phyloP scores from a whole-genome alignment of 2,888 invertebrate species.

The Plagiodera versicolora region DNA sequence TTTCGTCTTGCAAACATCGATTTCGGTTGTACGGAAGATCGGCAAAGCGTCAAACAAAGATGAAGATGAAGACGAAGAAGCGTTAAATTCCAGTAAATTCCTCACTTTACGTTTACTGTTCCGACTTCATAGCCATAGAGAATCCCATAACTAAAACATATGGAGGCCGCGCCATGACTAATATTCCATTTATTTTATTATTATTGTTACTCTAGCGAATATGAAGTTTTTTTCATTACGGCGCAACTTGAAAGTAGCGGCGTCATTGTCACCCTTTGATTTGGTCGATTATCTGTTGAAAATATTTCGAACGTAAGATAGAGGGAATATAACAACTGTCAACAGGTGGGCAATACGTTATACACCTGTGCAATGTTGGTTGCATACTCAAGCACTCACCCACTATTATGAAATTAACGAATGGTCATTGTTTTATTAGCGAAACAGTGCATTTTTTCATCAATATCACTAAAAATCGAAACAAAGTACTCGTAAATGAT shows the following conservation, averaged over 20 bases:
- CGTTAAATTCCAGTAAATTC: constrained; percentile 26
- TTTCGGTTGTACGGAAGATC: constrained; percentile 17
- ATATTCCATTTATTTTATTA: constrained; percentile 27
- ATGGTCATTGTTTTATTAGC: too few relatives aligned
- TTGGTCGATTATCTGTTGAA: not conserved
- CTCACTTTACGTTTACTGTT: constrained; percentile 19
- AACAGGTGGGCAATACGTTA: too few relatives aligned
- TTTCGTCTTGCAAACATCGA: not conserved
- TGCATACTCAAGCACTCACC: too few relatives aligned
- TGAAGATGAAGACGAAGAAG: constrained; percentile 16
- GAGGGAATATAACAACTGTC: too few relatives aligned
- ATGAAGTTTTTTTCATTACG: not conserved
- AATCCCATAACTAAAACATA: constrained; percentile 23
- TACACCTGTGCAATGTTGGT: too few relatives aligned
- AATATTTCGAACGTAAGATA: too few relatives aligned
- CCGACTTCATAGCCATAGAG: constrained; percentile 10
- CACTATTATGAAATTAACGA: too few relatives aligned
- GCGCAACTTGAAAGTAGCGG: not conserved
- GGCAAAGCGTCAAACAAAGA: constrained; percentile 8
- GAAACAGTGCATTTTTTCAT: too few relatives aligned
- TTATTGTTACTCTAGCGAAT: constrained; percentile 1
- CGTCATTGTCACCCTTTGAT: not conserved
- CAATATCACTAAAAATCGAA: too few relatives aligned
- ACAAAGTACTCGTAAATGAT: too few relatives aligned
- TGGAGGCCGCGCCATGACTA: constrained; percentile 18